Conservation (phyloP, 2,888 invertebrate genomes). For the Ophioninae sp. region DNA sequence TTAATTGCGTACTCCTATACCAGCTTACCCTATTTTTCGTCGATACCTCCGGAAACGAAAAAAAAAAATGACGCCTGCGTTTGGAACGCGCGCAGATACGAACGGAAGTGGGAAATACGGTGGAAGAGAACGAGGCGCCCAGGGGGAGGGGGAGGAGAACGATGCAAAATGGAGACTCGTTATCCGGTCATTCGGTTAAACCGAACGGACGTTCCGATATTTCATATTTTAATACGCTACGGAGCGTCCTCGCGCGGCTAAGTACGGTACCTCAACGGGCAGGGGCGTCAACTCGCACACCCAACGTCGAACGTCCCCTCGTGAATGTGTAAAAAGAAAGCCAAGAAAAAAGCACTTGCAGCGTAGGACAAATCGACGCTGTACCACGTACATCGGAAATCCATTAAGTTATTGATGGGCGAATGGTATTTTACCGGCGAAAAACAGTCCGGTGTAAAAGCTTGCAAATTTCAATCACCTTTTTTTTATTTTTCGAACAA, state of each 20-base stretch:
- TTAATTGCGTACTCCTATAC: no score
- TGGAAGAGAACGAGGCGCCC: no score
- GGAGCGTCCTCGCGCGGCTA: conserved; percentile 19
- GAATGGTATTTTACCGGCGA: background rate
- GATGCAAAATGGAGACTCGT: conserved; percentile 54
- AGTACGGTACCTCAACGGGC: no score
- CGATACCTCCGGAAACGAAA: no score
- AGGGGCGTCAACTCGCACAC: no score
- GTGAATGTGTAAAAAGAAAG: conserved; percentile 10
- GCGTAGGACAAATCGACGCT: conserved; percentile 14
- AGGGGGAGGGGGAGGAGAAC: background rate
- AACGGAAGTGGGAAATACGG: background rate
- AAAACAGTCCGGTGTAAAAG: background rate
- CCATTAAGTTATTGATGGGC: conserved; percentile 34
- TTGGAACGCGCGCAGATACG: no score
- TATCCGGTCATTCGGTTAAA: conserved; percentile 56
- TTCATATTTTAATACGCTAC: conserved; percentile 58
- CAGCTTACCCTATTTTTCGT: no score
- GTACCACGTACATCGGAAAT: conserved; percentile 36
- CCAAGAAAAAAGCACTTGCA: conserved; percentile 15
- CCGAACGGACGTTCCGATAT: conserved; percentile 57
- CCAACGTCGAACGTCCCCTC: no score
- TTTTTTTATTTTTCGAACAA: no score
- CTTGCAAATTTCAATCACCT: no score
- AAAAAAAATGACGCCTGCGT: no score